Base-by-base conservation (phyloP, 2,888 invertebrate genomes). In the Acrocyrtus sp. region DNA sequence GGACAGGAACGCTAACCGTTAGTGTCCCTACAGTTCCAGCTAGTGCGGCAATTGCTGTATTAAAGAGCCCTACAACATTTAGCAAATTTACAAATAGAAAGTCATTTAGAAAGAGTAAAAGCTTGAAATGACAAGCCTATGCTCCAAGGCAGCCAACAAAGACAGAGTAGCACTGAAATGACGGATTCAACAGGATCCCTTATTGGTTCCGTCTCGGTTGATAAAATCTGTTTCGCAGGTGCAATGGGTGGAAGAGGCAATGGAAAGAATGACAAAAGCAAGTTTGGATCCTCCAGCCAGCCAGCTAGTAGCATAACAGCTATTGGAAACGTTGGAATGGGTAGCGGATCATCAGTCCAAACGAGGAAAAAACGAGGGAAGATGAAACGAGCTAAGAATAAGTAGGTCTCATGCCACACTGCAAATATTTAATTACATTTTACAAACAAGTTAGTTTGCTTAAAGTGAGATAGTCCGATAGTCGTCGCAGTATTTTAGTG, bases 361-460 rank as follows among this genome's bases (percentile, higher is more conserved):
- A 50, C 48, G 5, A 72, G 61, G 41, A 72, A 66, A 47, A 51
- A 56, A 5, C 53, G 56, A 41, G 48, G 48, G 29, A 72, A 72
- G 41, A 21, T 72, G 41, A 72, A 72, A 48, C 4, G 66, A 66
- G 47, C 61, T n/a, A 72, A 72, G 43, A 60, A 66, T 12, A 72
- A 61, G 45, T 60, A 72, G 39, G 6, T 34, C n/a, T n/a, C n/a
- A n/a, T n/a, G n/a, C n/a, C n/a, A n/a, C n/a, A n/a, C n/a, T n/a
- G n/a, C n/a, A n/a, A n/a, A n/a, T n/a, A n/a, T n/a, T n/a, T n/a
- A n/a, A n/a, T n/a, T n/a, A n/a, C n/a, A n/a, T n/a, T n/a, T n/a
- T n/a, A n/a, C n/a, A n/a, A n/a, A n/a, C n/a, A n/a, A n/a, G n/a
- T n/a, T n/a, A n/a, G n/a, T n/a, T n/a, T n/a, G n/a, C n/a, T n/a